Evolutionary conservation across 2,797 vertebrate species (phyloP), one percentile per base, ranked within the genome.

Genomic region (Prunella strophiata): DNA sequence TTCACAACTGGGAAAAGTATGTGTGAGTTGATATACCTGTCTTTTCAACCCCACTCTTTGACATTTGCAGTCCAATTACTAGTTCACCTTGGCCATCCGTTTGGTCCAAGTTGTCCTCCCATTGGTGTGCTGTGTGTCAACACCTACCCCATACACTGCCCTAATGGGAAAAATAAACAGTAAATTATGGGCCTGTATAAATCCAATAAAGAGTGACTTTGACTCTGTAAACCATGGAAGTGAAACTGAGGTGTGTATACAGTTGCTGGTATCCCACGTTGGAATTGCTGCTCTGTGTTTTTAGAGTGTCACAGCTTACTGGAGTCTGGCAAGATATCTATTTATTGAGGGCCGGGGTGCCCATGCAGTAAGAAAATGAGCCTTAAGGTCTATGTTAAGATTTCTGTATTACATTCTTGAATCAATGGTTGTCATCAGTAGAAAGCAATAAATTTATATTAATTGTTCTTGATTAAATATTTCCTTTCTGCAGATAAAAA

Each of bases 61-160:
- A 93, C 92, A 85, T 95, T 96, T 94, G 91, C 48, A 65, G 66
- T 89, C 77, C 91, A 91, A 55, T 96, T 96, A 96, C 61, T 9
- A n/a, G 3, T 47, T 92, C 88, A 92, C 85, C 89, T 83, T 79
- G 45, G 36, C 59, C 87, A 10, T 73, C 74, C 2, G 0, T 93
- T 89, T 5, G 2, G 43, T 80, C 36, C 71, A 18, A 0, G n/a
- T 58, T 91, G 48, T 91, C 77, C 85, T 90, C 75, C 84, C 1
- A 0, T 76, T 83, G 79, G 16, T 85, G 48, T 78, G 43, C 63
- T 42, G 0, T 89, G 77, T 92, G 82, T 94, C 82, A 96, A 58
- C 88, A 88, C 84, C 50, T 83, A 47, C 78, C 54, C 68, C 16
- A 1, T 93, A 43, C 71, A 84, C 30, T 79, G 42, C 45, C 71